phyloP scores from a whole-genome alignment of 2,797 vertebrate species.

The Heteromormyrus szaboi region DNA sequence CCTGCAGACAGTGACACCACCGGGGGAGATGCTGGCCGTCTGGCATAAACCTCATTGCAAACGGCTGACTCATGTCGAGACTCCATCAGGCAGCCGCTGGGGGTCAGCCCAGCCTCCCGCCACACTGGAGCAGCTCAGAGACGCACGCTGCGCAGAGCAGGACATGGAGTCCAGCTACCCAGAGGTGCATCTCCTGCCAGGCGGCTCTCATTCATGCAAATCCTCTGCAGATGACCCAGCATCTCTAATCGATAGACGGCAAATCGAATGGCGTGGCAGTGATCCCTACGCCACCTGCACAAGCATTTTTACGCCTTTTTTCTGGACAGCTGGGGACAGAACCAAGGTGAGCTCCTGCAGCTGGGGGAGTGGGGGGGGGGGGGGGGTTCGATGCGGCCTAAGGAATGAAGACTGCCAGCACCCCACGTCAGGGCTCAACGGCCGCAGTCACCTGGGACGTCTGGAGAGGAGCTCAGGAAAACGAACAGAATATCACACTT shows the following conservation, averaged over 20 bases:
- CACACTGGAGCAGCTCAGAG: not conserved
- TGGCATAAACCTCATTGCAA: not conserved
- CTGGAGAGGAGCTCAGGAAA: not conserved
- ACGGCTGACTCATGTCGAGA: not conserved
- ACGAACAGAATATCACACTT: not conserved
- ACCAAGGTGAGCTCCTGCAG: not conserved
- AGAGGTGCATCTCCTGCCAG: not conserved
- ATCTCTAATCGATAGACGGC: not conserved
- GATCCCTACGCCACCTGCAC: not conserved
- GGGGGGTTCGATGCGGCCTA: not conserved
- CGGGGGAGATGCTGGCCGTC: not conserved
- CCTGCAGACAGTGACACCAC: not conserved
- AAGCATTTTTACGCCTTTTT: not conserved
- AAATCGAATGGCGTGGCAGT: not conserved
- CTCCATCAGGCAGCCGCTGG: too few species aligned
- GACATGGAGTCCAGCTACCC: not conserved
- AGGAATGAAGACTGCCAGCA: not conserved
- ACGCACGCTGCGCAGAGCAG: not conserved
- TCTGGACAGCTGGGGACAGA: not conserved
- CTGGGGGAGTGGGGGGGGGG: not conserved
- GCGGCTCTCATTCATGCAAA: not conserved
- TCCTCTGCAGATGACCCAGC: not conserved
- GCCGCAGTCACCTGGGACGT: not conserved
- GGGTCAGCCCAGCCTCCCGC: not conserved
- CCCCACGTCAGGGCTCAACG: not conserved